These are phyloP conservation scores for Catostylus mosaicus DNA, from an alignment of 30 jellyfish, hydroid and myxozoan species.

Conservation along the genomic window DNA sequence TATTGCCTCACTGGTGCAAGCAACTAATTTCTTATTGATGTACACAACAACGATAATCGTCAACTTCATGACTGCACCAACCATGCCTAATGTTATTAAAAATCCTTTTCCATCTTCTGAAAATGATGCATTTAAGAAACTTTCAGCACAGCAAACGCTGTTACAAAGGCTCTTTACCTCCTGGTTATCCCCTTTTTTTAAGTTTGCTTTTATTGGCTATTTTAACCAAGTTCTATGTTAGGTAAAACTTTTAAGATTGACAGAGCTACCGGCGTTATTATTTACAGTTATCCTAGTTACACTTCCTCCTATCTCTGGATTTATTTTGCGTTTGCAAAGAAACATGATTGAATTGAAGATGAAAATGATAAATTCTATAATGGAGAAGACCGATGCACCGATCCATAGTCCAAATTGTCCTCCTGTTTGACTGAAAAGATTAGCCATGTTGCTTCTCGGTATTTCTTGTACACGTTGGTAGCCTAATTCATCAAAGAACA, in stretches of 20 bases:
- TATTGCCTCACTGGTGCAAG: too few relatives aligned
- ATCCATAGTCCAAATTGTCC: constrained; percentile 50
- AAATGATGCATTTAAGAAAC: too few relatives aligned
- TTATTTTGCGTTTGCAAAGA: background rate
- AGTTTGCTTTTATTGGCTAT: too few relatives aligned
- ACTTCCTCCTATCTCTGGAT: constrained; percentile 5
- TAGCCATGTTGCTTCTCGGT: background rate
- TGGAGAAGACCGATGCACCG: constrained; percentile 47
- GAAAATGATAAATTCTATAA: constrained; percentile 7
- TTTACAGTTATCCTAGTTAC: background rate
- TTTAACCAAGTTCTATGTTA: too few relatives aligned
- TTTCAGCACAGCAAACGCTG: too few relatives aligned
- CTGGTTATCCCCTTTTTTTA: too few relatives aligned
- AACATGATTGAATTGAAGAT: background rate
- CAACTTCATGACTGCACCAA: too few relatives aligned
- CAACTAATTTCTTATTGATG: too few relatives aligned
- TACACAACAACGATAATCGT: too few relatives aligned
- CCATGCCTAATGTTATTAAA: too few relatives aligned
- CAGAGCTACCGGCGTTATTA: background rate
- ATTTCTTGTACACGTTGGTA: constrained; percentile 5
- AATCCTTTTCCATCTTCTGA: too few relatives aligned
- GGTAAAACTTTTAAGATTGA: background rate
- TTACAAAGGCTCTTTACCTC: too few relatives aligned
- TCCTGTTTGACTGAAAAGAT: constrained; percentile 34
- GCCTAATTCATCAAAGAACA: constrained; percentile 41